These are phyloP conservation scores for Zeuzera pyrina DNA, from an alignment of 2,888 invertebrate genomes.

Conservation along the genomic window DNA sequence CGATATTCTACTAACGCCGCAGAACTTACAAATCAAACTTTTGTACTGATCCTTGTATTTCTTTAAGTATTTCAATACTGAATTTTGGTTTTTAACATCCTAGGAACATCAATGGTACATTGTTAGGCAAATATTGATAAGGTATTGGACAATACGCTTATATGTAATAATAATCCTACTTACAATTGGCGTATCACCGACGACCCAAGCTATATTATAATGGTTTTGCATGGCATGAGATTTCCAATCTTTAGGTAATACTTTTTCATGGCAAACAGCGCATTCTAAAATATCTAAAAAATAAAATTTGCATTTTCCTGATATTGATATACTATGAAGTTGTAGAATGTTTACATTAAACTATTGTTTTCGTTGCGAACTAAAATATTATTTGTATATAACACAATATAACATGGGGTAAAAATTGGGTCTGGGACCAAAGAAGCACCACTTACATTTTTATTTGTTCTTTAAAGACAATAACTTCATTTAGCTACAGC, in stretches of 20 bases:
- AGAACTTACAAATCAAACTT: conserved; percentile 67
- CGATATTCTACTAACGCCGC: conserved; percentile 63
- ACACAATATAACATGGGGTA: too few relatives aligned
- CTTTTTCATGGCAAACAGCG: conserved; percentile 31
- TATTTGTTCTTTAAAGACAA: too few relatives aligned
- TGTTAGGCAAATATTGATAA: conserved; percentile 3
- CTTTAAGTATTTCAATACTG: conserved; percentile 53
- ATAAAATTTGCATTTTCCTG: too few relatives aligned
- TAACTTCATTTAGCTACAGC: too few relatives aligned
- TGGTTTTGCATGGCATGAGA: conserved; percentile 37
- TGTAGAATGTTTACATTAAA: too few relatives aligned
- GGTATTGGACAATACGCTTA: too few relatives aligned
- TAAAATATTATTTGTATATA: too few relatives aligned
- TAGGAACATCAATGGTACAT: conserved; percentile 29
- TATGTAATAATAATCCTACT: too few relatives aligned
- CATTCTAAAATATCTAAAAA: conserved; percentile 23
- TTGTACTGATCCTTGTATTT: conserved; percentile 50
- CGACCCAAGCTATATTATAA: conserved; percentile 47
- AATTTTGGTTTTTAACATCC: conserved; percentile 64
- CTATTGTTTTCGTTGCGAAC: too few relatives aligned
- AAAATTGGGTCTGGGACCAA: too few relatives aligned
- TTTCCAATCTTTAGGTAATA: conserved; percentile 27
- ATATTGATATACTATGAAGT: too few relatives aligned
- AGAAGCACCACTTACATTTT: too few relatives aligned
- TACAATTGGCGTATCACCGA: conserved; percentile 40